These are phyloP conservation scores for Tupaia tana DNA, from an alignment of 2,113 vertebrate genomes.

Conservation along the genomic window DNA sequence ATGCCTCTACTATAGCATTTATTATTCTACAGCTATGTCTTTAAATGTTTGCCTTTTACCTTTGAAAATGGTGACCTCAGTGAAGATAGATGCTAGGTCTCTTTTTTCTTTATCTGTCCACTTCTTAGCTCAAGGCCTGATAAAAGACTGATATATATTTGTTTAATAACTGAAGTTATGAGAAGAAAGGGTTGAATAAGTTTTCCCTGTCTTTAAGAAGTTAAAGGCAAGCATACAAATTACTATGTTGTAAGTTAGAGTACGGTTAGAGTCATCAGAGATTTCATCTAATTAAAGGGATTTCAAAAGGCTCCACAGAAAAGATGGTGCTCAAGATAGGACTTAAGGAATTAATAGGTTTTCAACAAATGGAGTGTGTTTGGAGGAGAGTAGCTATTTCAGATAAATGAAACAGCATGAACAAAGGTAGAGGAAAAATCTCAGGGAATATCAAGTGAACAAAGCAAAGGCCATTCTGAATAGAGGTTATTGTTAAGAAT, in stretches of 20 bases:
- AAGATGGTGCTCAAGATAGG: constrained; percentile 79
- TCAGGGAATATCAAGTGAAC: constrained; percentile 64
- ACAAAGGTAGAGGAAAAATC: constrained; percentile 73
- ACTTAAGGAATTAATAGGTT: constrained; percentile 81
- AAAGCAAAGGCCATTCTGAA: constrained; percentile 60
- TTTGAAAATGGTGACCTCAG: neutral
- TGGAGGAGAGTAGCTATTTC: constrained; percentile 78
- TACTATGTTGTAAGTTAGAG: constrained; percentile 43
- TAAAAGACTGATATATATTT: neutral
- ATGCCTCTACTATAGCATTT: neutral
- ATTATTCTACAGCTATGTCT: neutral
- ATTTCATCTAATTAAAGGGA: constrained; percentile 79
- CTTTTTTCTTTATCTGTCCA: neutral
- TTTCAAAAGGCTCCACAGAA: constrained; percentile 77
- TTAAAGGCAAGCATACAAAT: constrained; percentile 42
- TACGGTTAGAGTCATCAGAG: constrained; percentile 71
- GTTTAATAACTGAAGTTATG: neutral
- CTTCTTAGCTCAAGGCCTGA: neutral
- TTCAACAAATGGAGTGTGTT: constrained; percentile 80
- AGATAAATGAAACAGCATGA: constrained; percentile 74
- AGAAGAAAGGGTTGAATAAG: constrained; percentile 1
- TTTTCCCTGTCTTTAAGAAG: constrained; percentile 27
- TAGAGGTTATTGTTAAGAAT: constrained; percentile 61
- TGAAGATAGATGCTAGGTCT: neutral
- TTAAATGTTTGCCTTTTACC: neutral